These are phyloP conservation scores for Illadopsis cleaveri DNA, from an alignment of 2,113 vertebrate genomes.

Conservation along the genomic window DNA sequence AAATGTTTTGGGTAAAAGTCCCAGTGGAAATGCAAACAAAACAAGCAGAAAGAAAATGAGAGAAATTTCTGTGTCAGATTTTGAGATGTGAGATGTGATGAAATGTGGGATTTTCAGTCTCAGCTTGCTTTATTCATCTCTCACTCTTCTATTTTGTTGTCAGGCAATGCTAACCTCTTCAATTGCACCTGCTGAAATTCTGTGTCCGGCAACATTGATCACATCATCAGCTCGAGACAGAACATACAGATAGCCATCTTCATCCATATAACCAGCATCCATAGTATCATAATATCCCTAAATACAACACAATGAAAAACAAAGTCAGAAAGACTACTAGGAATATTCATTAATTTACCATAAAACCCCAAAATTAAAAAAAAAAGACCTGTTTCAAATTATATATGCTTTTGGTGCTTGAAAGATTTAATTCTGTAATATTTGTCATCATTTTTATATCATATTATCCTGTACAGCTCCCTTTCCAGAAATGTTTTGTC, in stretches of 20 bases:
- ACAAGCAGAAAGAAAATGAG: neutral
- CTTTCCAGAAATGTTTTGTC: neutral
- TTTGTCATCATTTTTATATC: neutral
- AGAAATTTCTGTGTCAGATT: neutral
- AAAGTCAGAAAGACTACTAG: neutral
- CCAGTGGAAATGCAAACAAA: neutral
- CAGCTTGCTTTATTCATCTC: neutral
- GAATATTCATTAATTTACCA: neutral
- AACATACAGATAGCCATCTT: constrained; percentile 91
- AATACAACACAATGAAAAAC: neutral
- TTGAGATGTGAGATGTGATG: neutral
- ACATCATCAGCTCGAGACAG: constrained; percentile 96
- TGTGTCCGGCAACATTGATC: constrained; percentile 96
- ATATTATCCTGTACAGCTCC: neutral
- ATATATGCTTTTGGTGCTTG: neutral
- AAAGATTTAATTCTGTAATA: neutral
- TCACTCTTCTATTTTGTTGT: neutral
- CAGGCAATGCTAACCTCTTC: constrained; percentile 85
- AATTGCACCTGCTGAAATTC: constrained; percentile 91
- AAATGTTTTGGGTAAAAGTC: neutral
- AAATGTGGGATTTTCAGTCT: neutral
- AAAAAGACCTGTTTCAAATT: neutral
- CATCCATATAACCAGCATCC: constrained; percentile 93
- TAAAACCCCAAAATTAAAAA: neutral
- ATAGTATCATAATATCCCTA: constrained; percentile 98